Percentiles rank a stretch among this genome's conserved stretches.
phyloP scores from a whole-genome alignment of 1,140 invertebrate species.

The Sminthurides bifidus region DNA sequence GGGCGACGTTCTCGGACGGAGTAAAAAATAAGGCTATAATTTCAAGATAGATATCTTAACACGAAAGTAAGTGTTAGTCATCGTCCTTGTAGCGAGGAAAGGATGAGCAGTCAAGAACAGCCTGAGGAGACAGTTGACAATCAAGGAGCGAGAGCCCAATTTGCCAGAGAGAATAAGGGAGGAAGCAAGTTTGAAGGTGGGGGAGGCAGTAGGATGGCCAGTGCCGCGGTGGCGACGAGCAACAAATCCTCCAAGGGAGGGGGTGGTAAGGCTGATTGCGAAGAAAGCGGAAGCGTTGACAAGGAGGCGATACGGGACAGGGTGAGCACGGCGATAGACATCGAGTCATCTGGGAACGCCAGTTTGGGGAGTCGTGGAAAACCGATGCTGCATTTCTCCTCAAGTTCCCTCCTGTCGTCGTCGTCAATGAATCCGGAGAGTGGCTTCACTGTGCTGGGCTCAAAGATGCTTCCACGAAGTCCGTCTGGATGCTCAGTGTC shows the following conservation, averaged over 20 bases:
- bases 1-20: too few relatives aligned
- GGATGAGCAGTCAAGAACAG: constrained; percentile 5
- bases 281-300: too few relatives aligned
- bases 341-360: background rate
- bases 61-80: too few relatives aligned
- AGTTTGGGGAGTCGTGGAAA: too few relatives aligned
- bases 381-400: background rate
- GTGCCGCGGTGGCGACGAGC: background rate
- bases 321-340: background rate
- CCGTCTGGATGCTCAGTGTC: constrained; percentile 1
- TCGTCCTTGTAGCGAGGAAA: too few relatives aligned
- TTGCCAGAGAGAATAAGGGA: too few relatives aligned
- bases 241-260: background rate
- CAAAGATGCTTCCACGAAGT: background rate
- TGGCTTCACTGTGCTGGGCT: background rate
- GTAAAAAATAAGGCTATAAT: too few relatives aligned
- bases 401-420: constrained; percentile 1
- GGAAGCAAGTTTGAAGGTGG: too few relatives aligned
- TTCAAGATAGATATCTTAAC: too few relatives aligned
- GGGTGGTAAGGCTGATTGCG: background rate
- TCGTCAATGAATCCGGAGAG: background rate
- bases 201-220: background rate
- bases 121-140: background rate
- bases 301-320: background rate
- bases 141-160: too few relatives aligned